Evolutionary conservation across 2,888 invertebrate species (phyloP).

Genomic region (Neuroscelio doddi): DNA sequence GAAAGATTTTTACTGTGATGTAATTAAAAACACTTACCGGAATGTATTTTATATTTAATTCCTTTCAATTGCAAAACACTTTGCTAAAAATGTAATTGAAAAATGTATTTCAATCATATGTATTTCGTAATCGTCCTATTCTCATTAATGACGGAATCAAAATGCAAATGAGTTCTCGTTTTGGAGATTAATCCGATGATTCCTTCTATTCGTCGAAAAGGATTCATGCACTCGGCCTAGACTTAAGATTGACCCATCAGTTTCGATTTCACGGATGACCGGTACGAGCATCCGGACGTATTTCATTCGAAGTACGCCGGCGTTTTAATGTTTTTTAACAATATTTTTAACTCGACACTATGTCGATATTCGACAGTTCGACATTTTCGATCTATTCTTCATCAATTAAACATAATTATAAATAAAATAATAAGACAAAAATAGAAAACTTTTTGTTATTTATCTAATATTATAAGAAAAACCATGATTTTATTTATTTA

Average conservation of each 20-base stretch:
- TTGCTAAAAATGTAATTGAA: too few relatives aligned
- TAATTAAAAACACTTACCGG: too few relatives aligned
- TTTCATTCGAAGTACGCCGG: conserved; percentile 10
- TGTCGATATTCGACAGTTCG: conserved; percentile 30
- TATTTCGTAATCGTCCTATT: too few relatives aligned
- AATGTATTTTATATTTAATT: too few relatives aligned
- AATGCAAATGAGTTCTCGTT: conserved; percentile 35
- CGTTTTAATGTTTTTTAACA: conserved; percentile 17
- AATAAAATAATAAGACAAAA: too few relatives aligned
- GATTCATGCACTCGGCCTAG: conserved; percentile 28
- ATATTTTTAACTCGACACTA: conserved; percentile 23
- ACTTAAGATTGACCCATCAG: conserved; percentile 42
- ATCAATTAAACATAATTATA: too few relatives aligned
- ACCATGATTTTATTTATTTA: too few relatives aligned
- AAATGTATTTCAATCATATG: too few relatives aligned
- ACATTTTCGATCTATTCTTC: conserved; percentile 31
- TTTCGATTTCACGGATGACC: conserved; percentile 46
- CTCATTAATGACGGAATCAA: conserved; percentile 42
- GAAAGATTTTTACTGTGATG: too few relatives aligned
- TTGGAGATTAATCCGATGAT: conserved; percentile 29
- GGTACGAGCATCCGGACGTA: conserved; percentile 38
- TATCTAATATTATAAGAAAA: too few relatives aligned
- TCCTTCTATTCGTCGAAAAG: conserved; percentile 7
- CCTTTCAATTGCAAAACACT: too few relatives aligned
- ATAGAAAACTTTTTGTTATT: too few relatives aligned